phyloP scores from a whole-genome alignment of 1,140 invertebrate genomes.

The Xylocopa sonorina region DNA sequence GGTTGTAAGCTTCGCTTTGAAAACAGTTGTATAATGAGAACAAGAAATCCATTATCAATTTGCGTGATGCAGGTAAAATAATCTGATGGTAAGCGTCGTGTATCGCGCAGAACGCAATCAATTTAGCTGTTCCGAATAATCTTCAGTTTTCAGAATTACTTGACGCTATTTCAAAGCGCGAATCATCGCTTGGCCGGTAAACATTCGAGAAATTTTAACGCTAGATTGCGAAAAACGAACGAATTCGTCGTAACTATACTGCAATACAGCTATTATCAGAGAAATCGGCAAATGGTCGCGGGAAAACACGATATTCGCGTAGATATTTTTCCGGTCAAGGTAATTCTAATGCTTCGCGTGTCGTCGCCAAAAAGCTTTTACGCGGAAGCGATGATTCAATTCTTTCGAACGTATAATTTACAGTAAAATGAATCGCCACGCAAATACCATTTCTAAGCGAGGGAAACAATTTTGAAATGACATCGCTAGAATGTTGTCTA shows the following conservation, averaged over 20 bases:
- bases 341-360: conserved; percentile 23
- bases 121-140: conserved; percentile 29
- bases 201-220: conserved; percentile 1
- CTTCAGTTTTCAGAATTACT: conserved; percentile 40
- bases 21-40: neutral
- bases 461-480: no score
- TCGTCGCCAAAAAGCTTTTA: conserved; percentile 1
- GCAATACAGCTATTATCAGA: neutral
- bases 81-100: neutral
- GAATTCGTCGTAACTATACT: neutral
- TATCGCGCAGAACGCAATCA: conserved; percentile 39
- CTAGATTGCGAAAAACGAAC: neutral
- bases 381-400: neutral
- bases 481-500: neutral
- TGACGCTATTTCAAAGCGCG: conserved; percentile 26
- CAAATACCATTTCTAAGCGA: neutral
- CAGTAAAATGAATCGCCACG: neutral
- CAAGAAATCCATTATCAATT: conserved; percentile 1
- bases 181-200: neutral
- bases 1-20: neutral
- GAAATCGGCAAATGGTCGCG: conserved; percentile 1
- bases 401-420: conserved; percentile 22
- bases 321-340: conserved; percentile 26
- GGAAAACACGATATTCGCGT: neutral
- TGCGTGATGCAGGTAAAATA: neutral